Evolutionary conservation across 2,113 vertebrate species (phyloP).

Genomic region (Chlamydotis undulata): DNA sequence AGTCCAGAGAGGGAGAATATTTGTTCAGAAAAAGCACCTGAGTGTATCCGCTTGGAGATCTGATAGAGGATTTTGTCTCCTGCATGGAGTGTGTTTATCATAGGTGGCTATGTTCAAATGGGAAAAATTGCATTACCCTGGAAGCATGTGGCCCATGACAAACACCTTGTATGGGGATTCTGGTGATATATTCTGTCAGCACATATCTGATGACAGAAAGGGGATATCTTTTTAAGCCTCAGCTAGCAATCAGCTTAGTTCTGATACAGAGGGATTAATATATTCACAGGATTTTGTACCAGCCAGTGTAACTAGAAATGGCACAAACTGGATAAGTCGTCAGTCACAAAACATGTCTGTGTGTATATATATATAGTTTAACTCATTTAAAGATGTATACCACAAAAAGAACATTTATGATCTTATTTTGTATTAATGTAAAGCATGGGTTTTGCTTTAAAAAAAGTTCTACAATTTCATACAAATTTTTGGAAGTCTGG

Average conservation of each 20-base stretch:
- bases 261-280: conserved; percentile 41
- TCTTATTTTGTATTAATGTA: background rate
- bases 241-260: conserved; percentile 56
- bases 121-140: background rate
- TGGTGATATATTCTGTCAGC: conserved; percentile 21
- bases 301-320: background rate
- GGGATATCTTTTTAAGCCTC: conserved; percentile 27
- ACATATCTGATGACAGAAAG: conserved; percentile 20
- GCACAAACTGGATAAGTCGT: background rate
- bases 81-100: background rate
- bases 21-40: background rate
- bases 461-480: background rate
- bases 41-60: background rate
- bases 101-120: background rate
- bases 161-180: background rate
- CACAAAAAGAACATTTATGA: background rate
- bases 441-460: background rate
- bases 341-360: background rate
- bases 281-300: conserved; percentile 15
- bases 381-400: background rate
- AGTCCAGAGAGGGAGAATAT: background rate
- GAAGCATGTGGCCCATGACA: background rate
- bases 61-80: background rate
- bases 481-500: background rate
- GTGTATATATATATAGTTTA: background rate